phyloP scores from a whole-genome alignment of 2,113 vertebrate genomes.

The Hiodon alosoides region DNA sequence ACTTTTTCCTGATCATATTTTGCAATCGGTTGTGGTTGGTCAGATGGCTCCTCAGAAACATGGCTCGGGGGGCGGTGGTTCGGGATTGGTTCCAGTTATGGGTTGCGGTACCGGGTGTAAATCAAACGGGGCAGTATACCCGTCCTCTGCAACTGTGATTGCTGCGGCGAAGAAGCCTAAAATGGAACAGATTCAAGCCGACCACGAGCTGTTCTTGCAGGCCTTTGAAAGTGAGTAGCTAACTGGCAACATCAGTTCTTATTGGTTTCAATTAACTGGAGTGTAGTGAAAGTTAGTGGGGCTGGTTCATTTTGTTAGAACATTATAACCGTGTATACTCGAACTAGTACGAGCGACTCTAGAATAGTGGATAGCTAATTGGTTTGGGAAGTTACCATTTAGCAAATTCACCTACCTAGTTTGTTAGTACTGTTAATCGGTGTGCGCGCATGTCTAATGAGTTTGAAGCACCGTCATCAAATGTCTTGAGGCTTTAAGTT shows the following conservation, averaged over 20 bases:
- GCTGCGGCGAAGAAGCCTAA: conserved; percentile 80
- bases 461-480: no score
- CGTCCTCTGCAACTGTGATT: conserved; percentile 62
- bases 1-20: conserved; percentile 25
- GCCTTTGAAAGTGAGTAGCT: conserved; percentile 90
- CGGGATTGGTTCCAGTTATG: conserved; percentile 36
- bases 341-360: not conserved
- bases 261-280: not conserved
- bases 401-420: not conserved
- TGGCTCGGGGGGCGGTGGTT: conserved; percentile 58
- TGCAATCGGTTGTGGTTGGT: not conserved
- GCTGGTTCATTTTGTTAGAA: no score
- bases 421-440: no score
- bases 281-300: no score
- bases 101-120: conserved; percentile 52
- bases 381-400: not conserved
- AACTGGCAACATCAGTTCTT: not conserved
- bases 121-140: conserved; percentile 58
- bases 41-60: conserved; percentile 65
- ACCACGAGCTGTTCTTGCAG: conserved; percentile 95
- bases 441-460: no score
- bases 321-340: no score
- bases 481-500: no score
- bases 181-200: conserved; percentile 88
- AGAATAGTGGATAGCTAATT: not conserved